Evolutionary conservation across 1,140 invertebrate genomes (phyloP), one percentile per base, ranked within the genome.

Genomic region (Calephelis nemesis): DNA sequence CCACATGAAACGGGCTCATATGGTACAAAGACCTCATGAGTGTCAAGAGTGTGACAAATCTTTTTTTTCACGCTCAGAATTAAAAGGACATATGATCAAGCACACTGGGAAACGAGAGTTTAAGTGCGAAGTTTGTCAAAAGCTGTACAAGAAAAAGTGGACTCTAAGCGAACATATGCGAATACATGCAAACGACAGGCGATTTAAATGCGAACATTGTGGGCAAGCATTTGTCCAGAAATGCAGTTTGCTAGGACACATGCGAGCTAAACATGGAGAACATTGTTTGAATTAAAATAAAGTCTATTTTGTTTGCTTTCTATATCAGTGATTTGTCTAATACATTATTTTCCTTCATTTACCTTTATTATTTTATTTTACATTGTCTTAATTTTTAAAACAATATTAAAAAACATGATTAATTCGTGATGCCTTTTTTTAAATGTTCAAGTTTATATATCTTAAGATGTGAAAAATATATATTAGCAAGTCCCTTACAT

Each of bases 161-260:
- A 92, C 91, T 0, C 40, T 93, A 0, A 84, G 86, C 19, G 87
- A 89, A 1, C 93, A 93, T 67, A 78, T 92, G 60, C 91, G 93
- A 62, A 93, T 94, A 49, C 94, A 95, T 76, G 81, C 9, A 74
- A 82, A 54, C 78, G 92, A 76, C 78, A 81, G 79, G 45, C 50
- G 73, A 13, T 83, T 82, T 48, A 82, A 85, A 40, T 93, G 92
- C 19, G 74, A 82, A 0, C 49, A 85, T 7, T 93, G 91, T 63
- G 79, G 74, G 1, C 75, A 79, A 62, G 70, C 77, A n/a, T 87
- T 85, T 60, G 78, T 85, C 0, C 86, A 72, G 64, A 90, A 79
- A 68, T 85, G 70, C 75, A 88, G 77, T 60, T 91, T 71, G 72
- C 77, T 54, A 15, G 77, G 65, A 0, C 85, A 88, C 54, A 79